phyloP scores from a whole-genome alignment of 2,888 invertebrate genomes.

The Leptodirus hochenwartii region DNA sequence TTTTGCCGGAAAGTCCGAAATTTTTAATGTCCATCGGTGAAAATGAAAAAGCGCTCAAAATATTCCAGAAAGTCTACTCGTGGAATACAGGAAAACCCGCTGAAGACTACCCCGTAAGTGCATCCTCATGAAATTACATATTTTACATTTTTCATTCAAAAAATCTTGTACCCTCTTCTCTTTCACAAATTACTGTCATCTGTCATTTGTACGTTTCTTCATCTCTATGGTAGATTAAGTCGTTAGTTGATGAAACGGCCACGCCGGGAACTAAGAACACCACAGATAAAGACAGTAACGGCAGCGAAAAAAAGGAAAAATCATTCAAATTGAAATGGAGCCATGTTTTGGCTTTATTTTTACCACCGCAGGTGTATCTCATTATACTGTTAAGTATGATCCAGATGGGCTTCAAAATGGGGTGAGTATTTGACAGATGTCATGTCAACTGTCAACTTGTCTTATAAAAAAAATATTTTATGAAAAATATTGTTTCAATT shows the following conservation, averaged over 20 bases:
- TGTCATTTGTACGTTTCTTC: conserved; percentile 3
- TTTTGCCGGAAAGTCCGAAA: conserved; percentile 62
- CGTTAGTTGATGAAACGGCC: conserved; percentile 19
- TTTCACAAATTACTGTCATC: conserved; percentile 4
- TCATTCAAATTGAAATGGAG: conserved; percentile 3
- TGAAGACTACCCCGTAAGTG: conserved; percentile 45
- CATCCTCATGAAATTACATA: conserved; percentile 2
- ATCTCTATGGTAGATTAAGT: conserved; percentile 18
- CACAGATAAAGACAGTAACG: conserved; percentile 4
- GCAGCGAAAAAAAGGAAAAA: conserved; percentile 3
- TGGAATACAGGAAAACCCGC: conserved; percentile 43
- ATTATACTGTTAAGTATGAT: conserved; percentile 43
- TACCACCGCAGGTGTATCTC: conserved; percentile 38
- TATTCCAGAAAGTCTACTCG: conserved; percentile 44
- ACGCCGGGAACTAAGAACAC: not conserved
- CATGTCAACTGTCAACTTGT: too few species aligned
- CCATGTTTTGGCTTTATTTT: conserved; percentile 31
- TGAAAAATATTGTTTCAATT: too few species aligned
- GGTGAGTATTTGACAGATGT: too few species aligned
- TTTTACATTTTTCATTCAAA: not conserved
- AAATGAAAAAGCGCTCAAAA: conserved; percentile 42
- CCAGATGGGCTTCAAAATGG: conserved; percentile 45
- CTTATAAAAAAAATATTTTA: too few species aligned
- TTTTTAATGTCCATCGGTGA: conserved; percentile 52
- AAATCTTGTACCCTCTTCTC: not conserved